phyloP scores from a whole-genome alignment of 30 jellyfish, hydroid and myxozoan genomes.

The Pseudorhiza aurosa region DNA sequence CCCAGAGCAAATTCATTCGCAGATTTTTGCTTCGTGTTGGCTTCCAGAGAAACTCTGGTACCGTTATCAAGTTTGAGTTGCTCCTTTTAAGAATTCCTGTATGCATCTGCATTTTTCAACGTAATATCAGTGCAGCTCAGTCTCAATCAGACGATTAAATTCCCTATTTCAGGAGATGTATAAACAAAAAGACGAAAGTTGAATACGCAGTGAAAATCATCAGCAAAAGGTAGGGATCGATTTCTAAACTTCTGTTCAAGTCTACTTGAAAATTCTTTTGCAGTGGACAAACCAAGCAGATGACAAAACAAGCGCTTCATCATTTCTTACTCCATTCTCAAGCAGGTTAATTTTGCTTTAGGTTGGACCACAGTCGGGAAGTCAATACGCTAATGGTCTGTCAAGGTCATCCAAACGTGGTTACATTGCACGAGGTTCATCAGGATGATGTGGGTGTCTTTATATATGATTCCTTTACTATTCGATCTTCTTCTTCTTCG shows the following conservation, averaged over 20 bases:
- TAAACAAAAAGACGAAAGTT: constrained; percentile 58
- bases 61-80: no score
- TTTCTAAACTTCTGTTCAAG: neutral
- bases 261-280: neutral
- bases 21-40: no score
- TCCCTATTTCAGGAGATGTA: constrained; percentile 68
- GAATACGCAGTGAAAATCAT: constrained; percentile 95
- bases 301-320: no score
- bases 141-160: neutral
- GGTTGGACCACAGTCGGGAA: constrained; percentile 82
- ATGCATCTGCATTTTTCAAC: no score
- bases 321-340: neutral
- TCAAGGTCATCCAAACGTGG: constrained; percentile 96
- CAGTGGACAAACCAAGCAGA: no score
- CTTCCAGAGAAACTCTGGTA: no score
- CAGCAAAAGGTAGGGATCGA: constrained; percentile 75
- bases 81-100: no score
- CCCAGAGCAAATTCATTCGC: no score
- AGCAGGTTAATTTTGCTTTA: neutral
- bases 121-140: no score
- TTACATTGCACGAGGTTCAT: constrained; percentile 85
- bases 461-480: no score
- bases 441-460: constrained; percentile 96
- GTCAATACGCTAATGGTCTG: constrained; percentile 73
- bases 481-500: no score